Evolutionary conservation across 2,888 invertebrate species (phyloP).

Genomic region (Cheiracanthium punctorium): DNA sequence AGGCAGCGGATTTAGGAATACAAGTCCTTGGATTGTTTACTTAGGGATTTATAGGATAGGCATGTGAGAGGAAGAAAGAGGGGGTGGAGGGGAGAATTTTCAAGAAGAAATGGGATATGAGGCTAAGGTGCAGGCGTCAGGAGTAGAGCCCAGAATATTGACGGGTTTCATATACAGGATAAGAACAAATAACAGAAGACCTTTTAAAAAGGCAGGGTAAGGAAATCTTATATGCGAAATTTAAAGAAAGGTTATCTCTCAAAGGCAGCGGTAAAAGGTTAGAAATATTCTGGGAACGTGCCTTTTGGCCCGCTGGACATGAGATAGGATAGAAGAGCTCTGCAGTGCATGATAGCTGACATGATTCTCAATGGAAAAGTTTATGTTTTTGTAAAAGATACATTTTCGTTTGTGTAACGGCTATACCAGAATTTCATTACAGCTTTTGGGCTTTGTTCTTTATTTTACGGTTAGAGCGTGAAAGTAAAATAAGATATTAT

Average conservation of each 20-base stretch:
- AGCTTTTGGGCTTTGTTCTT: no score
- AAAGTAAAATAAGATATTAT: no score
- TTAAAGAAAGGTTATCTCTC: neutral
- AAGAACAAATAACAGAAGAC: neutral
- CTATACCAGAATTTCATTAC: no score
- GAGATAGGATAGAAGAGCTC: neutral
- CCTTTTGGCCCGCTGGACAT: neutral
- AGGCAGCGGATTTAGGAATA: slow-evolving; percentile 45
- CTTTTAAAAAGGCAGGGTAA: neutral
- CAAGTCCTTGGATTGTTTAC: slow-evolving; percentile 47
- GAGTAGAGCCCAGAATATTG: neutral
- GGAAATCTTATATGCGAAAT: slow-evolving; percentile 1
- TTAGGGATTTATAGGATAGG: slow-evolving; percentile 34
- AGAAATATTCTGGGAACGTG: neutral
- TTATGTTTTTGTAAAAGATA: neutral
- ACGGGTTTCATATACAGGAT: neutral
- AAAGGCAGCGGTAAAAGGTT: neutral
- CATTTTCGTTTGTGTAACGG: no score
- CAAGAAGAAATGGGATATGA: slow-evolving; percentile 26
- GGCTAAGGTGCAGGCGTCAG: neutral
- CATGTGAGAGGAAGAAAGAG: neutral
- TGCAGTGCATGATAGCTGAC: neutral
- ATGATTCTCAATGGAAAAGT: neutral
- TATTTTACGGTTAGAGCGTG: no score
- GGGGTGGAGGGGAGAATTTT: neutral